Evolutionary conservation across 2,113 vertebrate genomes (phyloP).

Genomic region (Eublepharis macularius): DNA sequence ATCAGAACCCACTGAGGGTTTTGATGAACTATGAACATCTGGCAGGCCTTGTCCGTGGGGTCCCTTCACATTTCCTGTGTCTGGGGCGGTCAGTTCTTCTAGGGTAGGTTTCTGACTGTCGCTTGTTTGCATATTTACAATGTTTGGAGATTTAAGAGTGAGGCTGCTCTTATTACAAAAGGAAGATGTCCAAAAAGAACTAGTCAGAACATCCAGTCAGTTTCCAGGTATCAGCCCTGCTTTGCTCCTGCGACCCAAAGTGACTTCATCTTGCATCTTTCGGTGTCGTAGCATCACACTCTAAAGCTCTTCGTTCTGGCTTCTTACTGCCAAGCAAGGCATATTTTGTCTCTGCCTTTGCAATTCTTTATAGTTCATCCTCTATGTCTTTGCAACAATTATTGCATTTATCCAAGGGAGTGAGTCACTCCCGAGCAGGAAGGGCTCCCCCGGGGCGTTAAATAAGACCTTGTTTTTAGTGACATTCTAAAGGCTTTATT

Average conservation of each 20-base stretch:
- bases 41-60: background rate
- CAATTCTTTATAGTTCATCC: conserved; percentile 5
- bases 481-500: background rate
- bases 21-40: background rate
- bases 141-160: background rate
- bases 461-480: conserved; percentile 6
- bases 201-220: background rate
- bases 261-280: background rate
- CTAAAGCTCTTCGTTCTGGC: background rate
- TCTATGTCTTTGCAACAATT: conserved; percentile 7
- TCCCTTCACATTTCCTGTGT: background rate
- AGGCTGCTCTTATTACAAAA: background rate
- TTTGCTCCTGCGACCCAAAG: background rate
- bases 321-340: background rate
- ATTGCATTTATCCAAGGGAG: conserved; percentile 1
- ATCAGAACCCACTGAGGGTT: background rate
- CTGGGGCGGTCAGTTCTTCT: background rate
- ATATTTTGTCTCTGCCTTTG: background rate
- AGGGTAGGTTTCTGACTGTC: background rate
- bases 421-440: conserved; percentile 11
- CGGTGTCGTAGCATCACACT: background rate
- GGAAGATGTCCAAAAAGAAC: background rate
- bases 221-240: background rate
- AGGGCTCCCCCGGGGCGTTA: background rate
- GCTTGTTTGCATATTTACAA: background rate